Evolutionary conservation across 2,113 vertebrate species (phyloP).

Genomic region (Mus spicilegus): DNA sequence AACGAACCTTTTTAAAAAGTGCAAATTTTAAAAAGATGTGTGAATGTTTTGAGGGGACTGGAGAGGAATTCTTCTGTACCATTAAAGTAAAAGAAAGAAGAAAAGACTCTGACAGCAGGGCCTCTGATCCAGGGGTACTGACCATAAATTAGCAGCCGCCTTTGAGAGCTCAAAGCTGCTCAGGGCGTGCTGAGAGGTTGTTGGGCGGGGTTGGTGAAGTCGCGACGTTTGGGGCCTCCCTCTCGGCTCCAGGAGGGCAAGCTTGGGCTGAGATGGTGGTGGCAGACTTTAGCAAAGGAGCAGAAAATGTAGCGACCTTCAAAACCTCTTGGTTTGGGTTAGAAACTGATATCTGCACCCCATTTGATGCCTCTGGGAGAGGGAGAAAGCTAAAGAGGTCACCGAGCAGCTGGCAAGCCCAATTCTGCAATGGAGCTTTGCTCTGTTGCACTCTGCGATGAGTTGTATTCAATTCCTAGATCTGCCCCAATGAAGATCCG

Average conservation of each 20-base stretch:
- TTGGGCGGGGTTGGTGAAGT: not conserved
- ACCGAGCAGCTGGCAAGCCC: not conserved
- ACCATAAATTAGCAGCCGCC: conserved; percentile 57
- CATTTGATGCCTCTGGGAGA: not conserved
- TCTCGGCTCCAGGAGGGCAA: not conserved
- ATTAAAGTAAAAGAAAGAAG: conserved; percentile 65
- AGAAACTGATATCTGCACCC: not conserved
- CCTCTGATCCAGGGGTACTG: conserved; percentile 55
- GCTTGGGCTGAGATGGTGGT: not conserved
- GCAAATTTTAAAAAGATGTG: conserved; percentile 82
- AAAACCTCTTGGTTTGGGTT: conserved; percentile 14
- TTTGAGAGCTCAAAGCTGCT: conserved; percentile 46
- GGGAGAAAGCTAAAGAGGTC: not conserved
- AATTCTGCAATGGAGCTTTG: not conserved
- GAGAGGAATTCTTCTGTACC: conserved; percentile 66
- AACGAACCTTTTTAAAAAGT: conserved; percentile 67
- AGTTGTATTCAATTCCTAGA: not conserved
- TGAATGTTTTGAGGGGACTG: conserved; percentile 39
- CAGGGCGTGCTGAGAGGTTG: not conserved
- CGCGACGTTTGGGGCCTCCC: not conserved
- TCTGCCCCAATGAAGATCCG: not conserved
- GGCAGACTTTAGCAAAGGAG: not conserved
- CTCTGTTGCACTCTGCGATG: not conserved
- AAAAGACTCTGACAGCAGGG: conserved; percentile 56
- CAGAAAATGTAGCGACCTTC: not conserved